Base-by-base conservation (phyloP, 2,113 vertebrate genomes). In the Microcebus tavaratra region DNA sequence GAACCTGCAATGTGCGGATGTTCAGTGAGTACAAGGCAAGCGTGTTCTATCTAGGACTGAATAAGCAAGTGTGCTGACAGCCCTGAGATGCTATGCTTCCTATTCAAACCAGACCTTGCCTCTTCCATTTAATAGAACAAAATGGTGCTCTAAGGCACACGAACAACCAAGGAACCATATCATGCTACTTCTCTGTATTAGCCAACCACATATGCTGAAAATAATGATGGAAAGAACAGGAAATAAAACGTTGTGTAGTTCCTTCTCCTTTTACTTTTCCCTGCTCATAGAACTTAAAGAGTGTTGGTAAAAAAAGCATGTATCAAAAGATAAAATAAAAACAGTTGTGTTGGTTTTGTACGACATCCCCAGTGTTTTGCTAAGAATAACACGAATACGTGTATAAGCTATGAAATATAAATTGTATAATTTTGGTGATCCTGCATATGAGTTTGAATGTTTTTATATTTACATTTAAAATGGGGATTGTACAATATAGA, bases 391-490 rank as follows among this genome's bases (percentile, higher is more conserved):
- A 75, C 1, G 48, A 23, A 8, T 76, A 6, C 29, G 61, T 14
- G 4, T 45, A 70, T 14, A 23, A 39, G n/a, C 80, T 94, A 29
- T 27, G 15, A 20, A 85, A 61, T 55, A 48, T 3, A 48, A 91
- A 73, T 92, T 50, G 23, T 36, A 23, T 86, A 59, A 81, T 68
- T 75, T 68, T 91, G 61, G 36, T 73, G n/a, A n/a, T n/a, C n/a
- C n/a, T n/a, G n/a, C n/a, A n/a, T n/a, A n/a, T n/a, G n/a, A n/a
- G n/a, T n/a, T n/a, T n/a, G 78, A 80, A 63, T 29, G 11, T 27
- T 45, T 27, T 75, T 39, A 5, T 36, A 59, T 88, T 81, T 95
- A 27, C 63, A 70, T 70, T 67, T 88, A 73, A 94, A 91, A 61
- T 18, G 81, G 4, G 36, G n/a, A 15, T 63, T 61, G 1, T 2